Percentiles rank a stretch among this genome's conserved stretches.
Evolutionary conservation across 1,140 invertebrate genomes (phyloP).

Genomic region (Parasteatoda tepidariorum): DNA sequence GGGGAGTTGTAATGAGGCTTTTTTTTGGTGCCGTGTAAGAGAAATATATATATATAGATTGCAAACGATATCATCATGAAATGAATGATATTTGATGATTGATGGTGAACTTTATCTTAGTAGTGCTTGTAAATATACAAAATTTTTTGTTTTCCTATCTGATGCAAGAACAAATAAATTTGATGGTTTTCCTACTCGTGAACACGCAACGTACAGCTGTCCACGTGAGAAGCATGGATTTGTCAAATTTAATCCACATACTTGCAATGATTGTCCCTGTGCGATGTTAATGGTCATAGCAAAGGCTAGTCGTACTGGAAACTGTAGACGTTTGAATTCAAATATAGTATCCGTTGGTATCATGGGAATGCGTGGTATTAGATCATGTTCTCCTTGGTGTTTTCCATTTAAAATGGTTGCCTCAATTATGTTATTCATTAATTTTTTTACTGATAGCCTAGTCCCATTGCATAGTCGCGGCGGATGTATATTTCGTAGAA

Average conservation of each 20-base stretch:
- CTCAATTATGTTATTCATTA: constrained; percentile 53
- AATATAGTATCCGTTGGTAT: constrained; percentile 54
- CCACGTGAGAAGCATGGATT: not conserved
- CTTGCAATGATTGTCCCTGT: constrained; percentile 70
- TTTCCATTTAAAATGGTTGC: constrained; percentile 20
- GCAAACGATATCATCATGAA: too few relatives aligned
- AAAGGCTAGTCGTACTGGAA: constrained; percentile 71
- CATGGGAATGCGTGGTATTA: constrained; percentile 35
- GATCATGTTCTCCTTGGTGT: constrained; percentile 5
- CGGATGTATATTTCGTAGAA: constrained; percentile 68
- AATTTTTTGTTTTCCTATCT: constrained; percentile 18
- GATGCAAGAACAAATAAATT: constrained; percentile 46
- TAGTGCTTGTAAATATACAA: constrained; percentile 46
- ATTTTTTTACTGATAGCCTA: constrained; percentile 61
- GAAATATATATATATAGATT: too few relatives aligned
- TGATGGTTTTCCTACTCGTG: constrained; percentile 29
- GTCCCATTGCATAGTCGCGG: constrained; percentile 68
- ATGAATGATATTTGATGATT: constrained; percentile 46
- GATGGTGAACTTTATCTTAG: constrained; percentile 42
- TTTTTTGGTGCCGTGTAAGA: too few relatives aligned
- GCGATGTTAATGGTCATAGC: constrained; percentile 73
- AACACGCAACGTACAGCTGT: not conserved
- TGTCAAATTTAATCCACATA: not conserved
- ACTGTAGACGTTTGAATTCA: constrained; percentile 70
- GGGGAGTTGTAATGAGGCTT: too few relatives aligned